Conservation (phyloP, 2,113 vertebrate genomes). For the Callopanchax toddi region DNA sequence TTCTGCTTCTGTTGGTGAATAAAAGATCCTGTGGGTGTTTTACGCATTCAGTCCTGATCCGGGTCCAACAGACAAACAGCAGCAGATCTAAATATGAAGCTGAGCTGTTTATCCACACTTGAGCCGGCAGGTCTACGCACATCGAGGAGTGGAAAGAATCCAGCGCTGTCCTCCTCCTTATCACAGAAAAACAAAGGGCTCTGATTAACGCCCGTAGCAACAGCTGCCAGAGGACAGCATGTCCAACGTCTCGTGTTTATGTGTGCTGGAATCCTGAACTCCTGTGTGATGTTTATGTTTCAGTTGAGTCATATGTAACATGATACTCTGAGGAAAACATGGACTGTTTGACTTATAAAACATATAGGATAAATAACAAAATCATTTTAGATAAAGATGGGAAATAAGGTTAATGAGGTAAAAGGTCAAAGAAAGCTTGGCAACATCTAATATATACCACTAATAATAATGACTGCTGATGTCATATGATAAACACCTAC, state of each 20-base stretch:
- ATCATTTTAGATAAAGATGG: not conserved
- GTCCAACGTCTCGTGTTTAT: conserved; percentile 1
- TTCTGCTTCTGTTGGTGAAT: conserved; percentile 18
- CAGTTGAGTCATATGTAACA: not conserved
- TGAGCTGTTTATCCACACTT: conserved; percentile 18
- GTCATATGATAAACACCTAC: not conserved
- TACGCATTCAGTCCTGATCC: not conserved
- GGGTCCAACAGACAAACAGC: not conserved
- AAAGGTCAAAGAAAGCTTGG: not conserved
- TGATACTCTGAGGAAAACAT: no score
- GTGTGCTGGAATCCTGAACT: not conserved
- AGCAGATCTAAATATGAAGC: conserved; percentile 22
- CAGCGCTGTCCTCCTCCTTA: conserved; percentile 21
- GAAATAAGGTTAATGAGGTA: not conserved
- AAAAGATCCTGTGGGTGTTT: not conserved
- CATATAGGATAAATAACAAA: no score
- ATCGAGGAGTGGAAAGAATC: conserved; percentile 45
- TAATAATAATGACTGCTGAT: not conserved
- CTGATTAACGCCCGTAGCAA: conserved; percentile 41
- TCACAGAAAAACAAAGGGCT: conserved; percentile 38
- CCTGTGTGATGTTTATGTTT: not conserved
- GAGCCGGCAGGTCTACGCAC: not conserved
- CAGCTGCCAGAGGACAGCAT: conserved; percentile 1
- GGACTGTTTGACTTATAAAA: no score
- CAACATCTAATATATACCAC: not conserved